A percentile compares a stretch with the other conserved stretches of the same genome.
These are phyloP conservation scores for Leiothrix lutea DNA, from an alignment of 2,113 vertebrate genomes.

Conservation along the genomic window DNA sequence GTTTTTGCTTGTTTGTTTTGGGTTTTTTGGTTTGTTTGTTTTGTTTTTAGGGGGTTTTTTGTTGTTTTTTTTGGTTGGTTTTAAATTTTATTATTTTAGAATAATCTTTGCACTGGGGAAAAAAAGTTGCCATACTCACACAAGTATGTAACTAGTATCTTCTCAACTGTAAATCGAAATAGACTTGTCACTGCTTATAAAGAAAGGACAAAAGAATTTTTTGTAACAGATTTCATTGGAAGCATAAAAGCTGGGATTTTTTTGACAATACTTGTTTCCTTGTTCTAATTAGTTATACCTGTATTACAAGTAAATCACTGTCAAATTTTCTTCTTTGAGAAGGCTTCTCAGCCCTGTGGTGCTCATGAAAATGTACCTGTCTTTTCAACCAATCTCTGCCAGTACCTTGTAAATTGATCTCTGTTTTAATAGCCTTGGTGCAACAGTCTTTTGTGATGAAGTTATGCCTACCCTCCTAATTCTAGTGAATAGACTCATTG, in stretches of 20 bases:
- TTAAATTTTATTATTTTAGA: neutral
- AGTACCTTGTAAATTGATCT: neutral
- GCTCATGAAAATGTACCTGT: neutral
- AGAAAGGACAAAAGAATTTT: neutral
- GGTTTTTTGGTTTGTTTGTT: neutral
- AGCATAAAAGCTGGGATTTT: accelerated
- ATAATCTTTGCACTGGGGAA: neutral
- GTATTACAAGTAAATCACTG: neutral
- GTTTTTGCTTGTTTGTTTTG: neutral
- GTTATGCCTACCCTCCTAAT: neutral
- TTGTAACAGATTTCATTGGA: neutral
- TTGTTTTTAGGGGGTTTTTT: neutral
- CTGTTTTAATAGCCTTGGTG: slow-evolving; percentile 15
- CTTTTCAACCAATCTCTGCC: slow-evolving; percentile 20
- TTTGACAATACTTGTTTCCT: neutral
- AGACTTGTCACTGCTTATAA: neutral
- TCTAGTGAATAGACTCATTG: slow-evolving; percentile 57
- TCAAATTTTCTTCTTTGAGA: neutral
- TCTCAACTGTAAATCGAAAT: neutral
- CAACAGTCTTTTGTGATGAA: neutral
- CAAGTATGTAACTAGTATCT: neutral
- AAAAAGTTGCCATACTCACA: neutral
- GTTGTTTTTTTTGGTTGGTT: too few species aligned
- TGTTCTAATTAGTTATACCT: neutral
- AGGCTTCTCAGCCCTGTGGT: neutral